Evolutionary conservation across 1,140 invertebrate genomes (phyloP), one percentile per base, ranked within the genome.

Genomic region (Drosophila eugracilis): DNA sequence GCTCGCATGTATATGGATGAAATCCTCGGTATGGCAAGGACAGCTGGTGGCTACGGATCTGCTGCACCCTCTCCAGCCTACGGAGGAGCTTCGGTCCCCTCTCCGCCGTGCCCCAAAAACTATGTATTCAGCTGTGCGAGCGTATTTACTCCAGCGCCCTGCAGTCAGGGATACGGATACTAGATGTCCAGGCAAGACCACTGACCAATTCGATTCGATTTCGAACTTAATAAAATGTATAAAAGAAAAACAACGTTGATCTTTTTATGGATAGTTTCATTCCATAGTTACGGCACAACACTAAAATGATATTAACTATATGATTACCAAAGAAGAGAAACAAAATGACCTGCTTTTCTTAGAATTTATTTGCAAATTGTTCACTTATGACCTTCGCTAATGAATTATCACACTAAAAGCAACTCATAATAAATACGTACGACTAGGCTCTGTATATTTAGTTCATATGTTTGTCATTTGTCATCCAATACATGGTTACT

Each of bases 381-480:
- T 71, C 34, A 63, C 52, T 62, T 65, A 52, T 49, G 36, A 65
- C 34, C 44, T 78, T 75, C 63, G 66, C 70, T 84, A 78, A 71
- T 75, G 58, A 80, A 75, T 84, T 84, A 84, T 84, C 79, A 84
- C 79, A 84, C 79, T 84, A 84, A 84, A 84, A 78, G 79, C 79
- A 84, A 84, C 79, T 84, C 79, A 84, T 84, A 84, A 78, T 84
- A 84, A 84, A 84, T 83, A 63, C 60, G 63, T 78, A 84, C 71
- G 78, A 41, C 81, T 84, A 70, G 75, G 59, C 65, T 54, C 39
- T 77, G 72, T 55, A 75, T 69, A 19, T 45, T 41, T 66, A 49
- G 19, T 58, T 55, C 55, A 39, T 52, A 66, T 59, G 41, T 53
- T 42, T 59, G 41, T 53, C 47, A 42, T 76, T 53, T 21, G 14